These are phyloP conservation scores for Holotrichia oblita DNA, from an alignment of 1,140 invertebrate genomes.

Conservation along the genomic window DNA sequence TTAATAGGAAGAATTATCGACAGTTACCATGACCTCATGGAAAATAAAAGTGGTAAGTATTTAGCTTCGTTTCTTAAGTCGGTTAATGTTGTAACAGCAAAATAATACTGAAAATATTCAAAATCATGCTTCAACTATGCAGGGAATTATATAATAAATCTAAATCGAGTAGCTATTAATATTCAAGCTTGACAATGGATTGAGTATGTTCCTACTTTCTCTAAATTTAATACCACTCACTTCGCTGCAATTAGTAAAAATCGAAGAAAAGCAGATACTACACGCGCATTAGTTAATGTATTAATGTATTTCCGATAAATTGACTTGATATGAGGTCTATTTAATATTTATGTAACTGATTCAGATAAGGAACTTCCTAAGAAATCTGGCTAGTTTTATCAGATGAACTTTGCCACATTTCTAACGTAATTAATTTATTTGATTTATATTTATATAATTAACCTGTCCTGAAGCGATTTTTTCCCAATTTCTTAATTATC, in stretches of 20 bases:
- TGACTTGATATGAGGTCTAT: not conserved
- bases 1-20: constrained; percentile 46
- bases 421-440: no score
- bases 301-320: not conserved
- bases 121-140: no score
- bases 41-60: constrained; percentile 54
- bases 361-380: no score
- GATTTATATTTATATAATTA: no score
- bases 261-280: not conserved
- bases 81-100: no score
- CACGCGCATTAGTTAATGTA: not conserved
- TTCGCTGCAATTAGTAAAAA: constrained; percentile 2
- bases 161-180: not conserved
- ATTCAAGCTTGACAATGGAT: not conserved
- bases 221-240: not conserved
- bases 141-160: not conserved
- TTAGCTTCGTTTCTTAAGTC: no score
- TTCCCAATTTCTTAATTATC: no score
- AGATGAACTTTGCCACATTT: no score
- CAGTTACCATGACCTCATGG: constrained; percentile 51
- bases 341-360: no score
- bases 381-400: no score
- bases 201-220: not conserved
- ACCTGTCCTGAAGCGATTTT: no score
- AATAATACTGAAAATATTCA: no score